Evolutionary conservation across 2,888 invertebrate genomes (phyloP), one percentile per base, ranked within the genome.

Genomic region (Parascotia fuliginaria): DNA sequence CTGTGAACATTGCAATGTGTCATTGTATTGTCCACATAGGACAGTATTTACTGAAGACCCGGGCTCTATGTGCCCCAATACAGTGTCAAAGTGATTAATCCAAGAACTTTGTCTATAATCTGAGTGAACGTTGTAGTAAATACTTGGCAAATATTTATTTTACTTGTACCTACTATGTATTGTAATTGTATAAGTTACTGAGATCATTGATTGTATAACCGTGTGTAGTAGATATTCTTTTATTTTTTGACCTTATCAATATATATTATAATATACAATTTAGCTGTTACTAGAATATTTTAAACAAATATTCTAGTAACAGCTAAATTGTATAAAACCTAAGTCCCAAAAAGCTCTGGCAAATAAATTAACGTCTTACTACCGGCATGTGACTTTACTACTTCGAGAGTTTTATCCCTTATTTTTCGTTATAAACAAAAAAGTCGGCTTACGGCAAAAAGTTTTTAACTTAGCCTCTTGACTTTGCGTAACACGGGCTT

Each of bases 401-500:
- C 13, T 45, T 12, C 14, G 9, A 33, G 11, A 34, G 11, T 13
- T 42, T 28, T 15, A 42, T 48, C 5, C 3, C 19, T 19, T 19
- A 19, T 3, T 19, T 5, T 19, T 19, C 5, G 19, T 19, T 19
- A 3, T 19, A 19, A 19, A 19, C 5, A 19, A 19, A 43, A 45
- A 39, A 32, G 29, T 12, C 9, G 9, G 31, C 22, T 29, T 36
- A 39, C 12, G 9, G 3, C 38, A 24, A 0, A 27, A 47, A 41
- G 7, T 42, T 41, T 49, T 39, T n/a, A 33, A 33, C 32, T 44
- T 39, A 22, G 27, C 16, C 7, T 37, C 40, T 12, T 29, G 31
- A 36, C 33, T 41, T 33, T 16, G n/a, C 22, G 34, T 41, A 24
- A 36, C 3, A 33, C 2, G 16, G 33, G 41, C 31, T 36, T 41